phyloP scores from a whole-genome alignment of 2,888 invertebrate genomes.

The Acheta domesticus region DNA sequence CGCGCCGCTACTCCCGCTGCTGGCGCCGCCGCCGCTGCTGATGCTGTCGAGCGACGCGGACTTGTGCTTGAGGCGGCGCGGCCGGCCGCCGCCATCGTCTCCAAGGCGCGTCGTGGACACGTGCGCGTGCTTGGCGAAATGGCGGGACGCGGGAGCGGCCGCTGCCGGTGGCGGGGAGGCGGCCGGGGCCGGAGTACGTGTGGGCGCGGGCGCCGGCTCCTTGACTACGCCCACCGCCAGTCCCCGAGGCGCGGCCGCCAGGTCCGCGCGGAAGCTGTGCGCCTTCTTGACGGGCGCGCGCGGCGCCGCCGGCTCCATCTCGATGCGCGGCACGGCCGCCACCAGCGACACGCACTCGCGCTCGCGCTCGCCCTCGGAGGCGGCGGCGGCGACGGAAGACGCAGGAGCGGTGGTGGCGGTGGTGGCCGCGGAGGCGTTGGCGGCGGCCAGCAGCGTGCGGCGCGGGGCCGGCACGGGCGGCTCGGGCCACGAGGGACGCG shows the following conservation, averaged over 20 bases:
- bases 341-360: neutral
- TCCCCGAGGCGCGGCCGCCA: neutral
- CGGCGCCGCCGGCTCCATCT: constrained; percentile 45
- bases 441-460: constrained; percentile 24
- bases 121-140: constrained; percentile 2
- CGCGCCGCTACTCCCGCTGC: neutral
- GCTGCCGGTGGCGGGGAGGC: neutral
- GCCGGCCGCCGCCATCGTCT: constrained; percentile 43
- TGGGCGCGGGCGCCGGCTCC: neutral
- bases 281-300: constrained; percentile 65
- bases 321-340: constrained; percentile 39
- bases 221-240: neutral
- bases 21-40: constrained; percentile 52
- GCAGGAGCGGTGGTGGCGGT: constrained; percentile 43
- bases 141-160: neutral
- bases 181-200: too few relatives aligned
- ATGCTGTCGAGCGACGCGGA: constrained; percentile 57
- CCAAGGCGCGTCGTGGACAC: neutral
- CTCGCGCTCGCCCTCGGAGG: neutral
- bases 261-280: constrained; percentile 59
- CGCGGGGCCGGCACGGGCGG: neutral
- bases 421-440: constrained; percentile 51
- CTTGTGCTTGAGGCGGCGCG: constrained; percentile 50
- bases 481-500: neutral
- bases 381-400: neutral